Base-by-base conservation (phyloP, 2,888 invertebrate species). In the Penaeus monodon region DNA sequence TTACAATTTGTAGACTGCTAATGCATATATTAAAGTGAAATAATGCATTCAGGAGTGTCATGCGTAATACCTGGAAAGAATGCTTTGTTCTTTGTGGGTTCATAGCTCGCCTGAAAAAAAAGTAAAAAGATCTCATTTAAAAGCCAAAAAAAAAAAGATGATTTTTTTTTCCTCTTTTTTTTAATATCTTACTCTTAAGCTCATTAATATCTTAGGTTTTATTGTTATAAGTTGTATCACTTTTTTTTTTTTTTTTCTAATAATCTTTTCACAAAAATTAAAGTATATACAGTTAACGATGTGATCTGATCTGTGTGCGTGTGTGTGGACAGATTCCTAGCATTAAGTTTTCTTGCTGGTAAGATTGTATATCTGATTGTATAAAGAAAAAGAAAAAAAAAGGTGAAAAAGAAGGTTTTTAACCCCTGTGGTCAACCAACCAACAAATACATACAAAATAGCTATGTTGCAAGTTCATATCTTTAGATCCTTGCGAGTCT, bases 121-220 rank as follows among this genome's bases (percentile, higher is more conserved):
- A 66, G 68, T 85, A 85, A 78, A 79, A 79, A 85, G 85, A 85
- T 85, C 85, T 85, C 85, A 80, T 73, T 57, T 57, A 85, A 85
- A 84, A 85, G 80, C 85, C 85, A 85, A 85, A 85, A 85, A 85
- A 85, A 85, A 85, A 85, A 85, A 85, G 79, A 85, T 79, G 38
- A 80, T 65, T 4, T 27, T 85, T 64, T 49, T 84, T 78, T 57
- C 70, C 6, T 77, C 7, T 49, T 77, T n/a, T 77, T 24, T 44
- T 77, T 57, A n/a, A 57, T 74, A 17, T 77, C 77, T 77, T 57
- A 63, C 20, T 77, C n/a, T 85, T 79, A 85, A 78, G 85, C 63
- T 73, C 79, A 85, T 80, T 64, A 74, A 74, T 57, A 57, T 57
- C 57, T 57, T 57, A 57, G 57, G 57, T 57, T 57, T 57, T 57